Percentiles rank a stretch among this genome's conserved stretches.
Conservation (phyloP, 1,140 invertebrate species). For the Drosophila repleta region DNA sequence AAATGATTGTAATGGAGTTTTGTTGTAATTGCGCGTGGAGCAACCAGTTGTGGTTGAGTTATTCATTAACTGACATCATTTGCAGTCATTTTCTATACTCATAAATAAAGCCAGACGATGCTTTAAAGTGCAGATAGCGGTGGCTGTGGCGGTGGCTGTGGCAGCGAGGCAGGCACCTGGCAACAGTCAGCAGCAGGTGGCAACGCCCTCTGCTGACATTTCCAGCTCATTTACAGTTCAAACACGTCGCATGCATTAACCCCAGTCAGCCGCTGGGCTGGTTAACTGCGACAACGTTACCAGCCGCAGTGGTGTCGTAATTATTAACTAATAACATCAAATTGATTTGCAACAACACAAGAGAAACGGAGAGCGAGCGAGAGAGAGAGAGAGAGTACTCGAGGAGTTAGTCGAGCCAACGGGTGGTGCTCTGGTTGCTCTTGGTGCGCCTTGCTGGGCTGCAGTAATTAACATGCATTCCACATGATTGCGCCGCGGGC, state of each 20-base stretch:
- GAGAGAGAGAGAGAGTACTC: neutral
- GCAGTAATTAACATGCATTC: slow-evolving; percentile 81
- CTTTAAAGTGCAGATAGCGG: slow-evolving; percentile 50
- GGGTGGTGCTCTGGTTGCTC: slow-evolving; percentile 9
- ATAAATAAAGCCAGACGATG: slow-evolving; percentile 66
- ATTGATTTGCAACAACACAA: slow-evolving; percentile 80
- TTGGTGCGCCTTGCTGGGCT: slow-evolving; percentile 45
- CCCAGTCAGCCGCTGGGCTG: slow-evolving; percentile 55
- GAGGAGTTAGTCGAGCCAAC: neutral
- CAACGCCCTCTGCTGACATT: slow-evolving; percentile 59
- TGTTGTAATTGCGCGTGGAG: slow-evolving; percentile 37
- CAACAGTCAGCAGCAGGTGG: neutral
- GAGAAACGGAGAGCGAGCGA: neutral
- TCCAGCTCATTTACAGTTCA: slow-evolving; percentile 80
- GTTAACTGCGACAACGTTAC: slow-evolving; percentile 63
- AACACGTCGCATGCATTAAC: slow-evolving; percentile 81
- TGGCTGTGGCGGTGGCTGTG: neutral
- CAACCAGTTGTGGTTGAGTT: slow-evolving; percentile 60
- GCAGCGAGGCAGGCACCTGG: neutral
- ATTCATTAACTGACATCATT: slow-evolving; percentile 81
- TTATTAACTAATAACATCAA: slow-evolving; percentile 83
- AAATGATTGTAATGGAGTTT: slow-evolving; percentile 60
- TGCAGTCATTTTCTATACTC: slow-evolving; percentile 68
- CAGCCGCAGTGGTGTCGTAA: slow-evolving; percentile 56
- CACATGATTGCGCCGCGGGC: slow-evolving; percentile 74